phyloP scores from a whole-genome alignment of 1,140 invertebrate species.

The Radopholus similis region DNA sequence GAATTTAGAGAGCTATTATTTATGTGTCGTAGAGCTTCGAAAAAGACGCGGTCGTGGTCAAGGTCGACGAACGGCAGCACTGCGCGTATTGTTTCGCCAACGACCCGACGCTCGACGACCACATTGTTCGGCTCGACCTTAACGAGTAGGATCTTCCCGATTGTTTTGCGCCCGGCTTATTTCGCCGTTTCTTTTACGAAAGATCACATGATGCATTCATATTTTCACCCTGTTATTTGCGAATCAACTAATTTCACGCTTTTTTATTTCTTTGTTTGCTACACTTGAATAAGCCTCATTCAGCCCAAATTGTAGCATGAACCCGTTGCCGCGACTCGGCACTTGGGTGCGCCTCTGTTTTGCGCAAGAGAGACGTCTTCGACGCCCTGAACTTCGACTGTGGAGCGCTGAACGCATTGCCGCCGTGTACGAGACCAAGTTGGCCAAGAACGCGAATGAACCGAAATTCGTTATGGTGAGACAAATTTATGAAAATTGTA shows the following conservation, averaged over 20 bases:
- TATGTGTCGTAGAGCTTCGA: not conserved
- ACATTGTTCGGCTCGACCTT: not conserved
- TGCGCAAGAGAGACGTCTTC: not conserved
- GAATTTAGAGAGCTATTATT: no score
- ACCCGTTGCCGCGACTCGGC: not conserved
- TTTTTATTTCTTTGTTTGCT: no score
- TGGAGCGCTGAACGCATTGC: not conserved
- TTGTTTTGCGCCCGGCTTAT: not conserved
- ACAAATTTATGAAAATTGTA: not conserved
- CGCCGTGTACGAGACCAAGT: not conserved
- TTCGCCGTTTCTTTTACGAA: not conserved
- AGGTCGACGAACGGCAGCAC: not conserved
- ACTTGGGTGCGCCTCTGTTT: not conserved
- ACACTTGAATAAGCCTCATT: no score
- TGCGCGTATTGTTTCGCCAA: not conserved
- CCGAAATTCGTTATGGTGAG: not conserved
- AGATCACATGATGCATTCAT: not conserved
- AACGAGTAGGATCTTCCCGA: not conserved
- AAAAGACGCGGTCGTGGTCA: not conserved
- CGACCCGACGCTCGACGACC: not conserved
- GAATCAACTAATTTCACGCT: not conserved
- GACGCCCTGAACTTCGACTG: not conserved
- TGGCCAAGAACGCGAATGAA: not conserved
- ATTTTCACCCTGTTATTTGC: not conserved
- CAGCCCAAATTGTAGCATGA: not conserved